phyloP scores from a whole-genome alignment of 2,888 invertebrate species.

The Epistrophella euchroma region DNA sequence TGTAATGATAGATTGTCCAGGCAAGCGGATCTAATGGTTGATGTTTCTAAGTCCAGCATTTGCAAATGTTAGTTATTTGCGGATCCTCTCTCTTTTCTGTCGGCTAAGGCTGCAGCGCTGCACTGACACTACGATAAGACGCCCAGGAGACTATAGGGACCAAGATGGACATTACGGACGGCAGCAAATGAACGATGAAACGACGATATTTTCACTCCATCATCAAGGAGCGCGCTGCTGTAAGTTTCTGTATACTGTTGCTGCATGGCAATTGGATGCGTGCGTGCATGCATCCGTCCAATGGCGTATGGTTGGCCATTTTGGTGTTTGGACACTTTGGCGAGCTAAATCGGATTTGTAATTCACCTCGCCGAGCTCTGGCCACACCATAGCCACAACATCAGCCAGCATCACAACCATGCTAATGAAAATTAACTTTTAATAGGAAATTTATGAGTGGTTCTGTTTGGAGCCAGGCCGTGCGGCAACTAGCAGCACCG shows the following conservation, averaged over 20 bases:
- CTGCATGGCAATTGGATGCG: constrained; percentile 71
- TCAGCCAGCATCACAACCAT: constrained; percentile 18
- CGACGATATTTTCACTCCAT: constrained; percentile 64
- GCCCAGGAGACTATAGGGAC: constrained; percentile 32
- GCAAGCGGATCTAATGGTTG: constrained; percentile 74
- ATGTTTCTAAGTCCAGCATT: constrained; percentile 51
- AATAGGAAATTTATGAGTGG: constrained; percentile 74
- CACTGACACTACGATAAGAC: constrained; percentile 72
- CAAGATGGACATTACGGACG: constrained; percentile 26
- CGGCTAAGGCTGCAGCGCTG: constrained; percentile 29
- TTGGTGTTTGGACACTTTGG: constrained; percentile 70
- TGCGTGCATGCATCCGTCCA: constrained; percentile 74
- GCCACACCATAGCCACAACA: not conserved
- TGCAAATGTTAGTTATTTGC: constrained; percentile 72
- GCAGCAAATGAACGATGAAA: constrained; percentile 31
- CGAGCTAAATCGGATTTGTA: constrained; percentile 73
- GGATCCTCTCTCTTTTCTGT: constrained; percentile 53
- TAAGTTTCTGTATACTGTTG: not conserved
- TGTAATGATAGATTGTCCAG: constrained; percentile 74
- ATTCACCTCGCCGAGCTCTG: constrained; percentile 48
- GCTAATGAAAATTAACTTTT: constrained; percentile 74
- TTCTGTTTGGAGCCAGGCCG: constrained; percentile 41
- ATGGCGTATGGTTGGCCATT: constrained; percentile 69
- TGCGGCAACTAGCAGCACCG: constrained; percentile 41
- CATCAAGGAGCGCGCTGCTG: constrained; percentile 27